Evolutionary conservation across 2,888 invertebrate species (phyloP).

Genomic region (Thecocarcelia acutangulata): DNA sequence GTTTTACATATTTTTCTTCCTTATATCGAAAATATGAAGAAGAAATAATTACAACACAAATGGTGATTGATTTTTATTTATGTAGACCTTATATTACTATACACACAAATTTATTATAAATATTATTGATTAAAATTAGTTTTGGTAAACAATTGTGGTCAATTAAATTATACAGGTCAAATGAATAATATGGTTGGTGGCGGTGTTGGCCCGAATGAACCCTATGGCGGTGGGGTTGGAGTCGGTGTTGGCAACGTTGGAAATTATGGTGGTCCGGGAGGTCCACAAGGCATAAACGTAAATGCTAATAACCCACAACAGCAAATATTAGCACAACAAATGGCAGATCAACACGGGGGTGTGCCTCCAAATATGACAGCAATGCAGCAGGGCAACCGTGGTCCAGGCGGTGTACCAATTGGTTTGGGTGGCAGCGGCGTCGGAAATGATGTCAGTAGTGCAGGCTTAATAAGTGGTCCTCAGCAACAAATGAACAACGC

Average conservation of each 20-base stretch:
- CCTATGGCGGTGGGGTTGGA: conserved; percentile 78
- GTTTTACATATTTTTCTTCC: too few species aligned
- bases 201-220: conserved; percentile 74
- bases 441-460: conserved; percentile 84
- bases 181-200: conserved; percentile 78
- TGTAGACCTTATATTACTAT: too few species aligned
- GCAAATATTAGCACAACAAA: conserved; percentile 78
- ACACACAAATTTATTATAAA: too few species aligned
- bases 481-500: conserved; percentile 84
- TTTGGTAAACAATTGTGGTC: neutral
- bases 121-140: neutral
- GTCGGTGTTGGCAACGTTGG: conserved; percentile 75
- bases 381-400: conserved; percentile 80
- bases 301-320: conserved; percentile 75
- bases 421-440: conserved; percentile 82
- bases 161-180: conserved; percentile 75
- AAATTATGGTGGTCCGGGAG: conserved; percentile 77
- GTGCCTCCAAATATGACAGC: conserved; percentile 77
- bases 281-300: conserved; percentile 73
- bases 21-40: too few species aligned
- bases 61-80: too few species aligned
- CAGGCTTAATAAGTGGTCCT: conserved; percentile 84
- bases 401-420: conserved; percentile 82
- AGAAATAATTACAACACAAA: too few species aligned
- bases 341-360: conserved; percentile 77